Evolutionary conservation across 2,888 invertebrate species (phyloP), one percentile per base, ranked within the genome.

Genomic region (Quadroppia sp.): DNA sequence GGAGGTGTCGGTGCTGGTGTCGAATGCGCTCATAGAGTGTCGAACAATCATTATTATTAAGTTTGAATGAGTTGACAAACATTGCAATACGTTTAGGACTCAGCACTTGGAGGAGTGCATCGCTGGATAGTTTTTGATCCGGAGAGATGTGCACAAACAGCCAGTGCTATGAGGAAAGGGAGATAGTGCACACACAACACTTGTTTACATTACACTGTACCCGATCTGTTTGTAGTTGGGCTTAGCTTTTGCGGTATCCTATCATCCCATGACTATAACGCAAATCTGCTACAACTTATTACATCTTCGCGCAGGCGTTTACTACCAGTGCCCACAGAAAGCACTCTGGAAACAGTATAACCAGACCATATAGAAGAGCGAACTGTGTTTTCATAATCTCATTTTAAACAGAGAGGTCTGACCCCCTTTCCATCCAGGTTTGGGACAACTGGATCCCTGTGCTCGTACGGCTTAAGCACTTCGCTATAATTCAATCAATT

Each of bases 261-360:
- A 64, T 64, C 64, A 64, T 64, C 64, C 64, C 64, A 56, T 56
- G 56, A 64, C 64, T 64, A n/a, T n/a, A 64, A 64, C 64, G 17
- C 64, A 64, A 64, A 64, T 40, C 40, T 40, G 20, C 32, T 64
- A 64, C 64, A 64, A 64, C 36, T 64, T 64, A 64, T 64, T 40
- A 64, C 64, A 64, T 64, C 20, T 64, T 64, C 64, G 64, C 64
- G 64, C 64, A 36, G 36, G 64, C 64, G 64, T 64, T 64, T 40
- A 20, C 23, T 53, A 7, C 53, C 53, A 13, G 53, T 9, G 9
- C 20, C n/a, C 53, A 53, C 20, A 13, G 2, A 25, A n/a, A n/a
- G n/a, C n/a, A n/a, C n/a, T n/a, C n/a, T n/a, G n/a, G n/a, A n/a
- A 9, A 53, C 25, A 53, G 53, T 64, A 64, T 64, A 64, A 64